These are phyloP conservation scores for Threskiornis aethiopicus DNA, from an alignment of 2,797 vertebrate species.

Conservation along the genomic window DNA sequence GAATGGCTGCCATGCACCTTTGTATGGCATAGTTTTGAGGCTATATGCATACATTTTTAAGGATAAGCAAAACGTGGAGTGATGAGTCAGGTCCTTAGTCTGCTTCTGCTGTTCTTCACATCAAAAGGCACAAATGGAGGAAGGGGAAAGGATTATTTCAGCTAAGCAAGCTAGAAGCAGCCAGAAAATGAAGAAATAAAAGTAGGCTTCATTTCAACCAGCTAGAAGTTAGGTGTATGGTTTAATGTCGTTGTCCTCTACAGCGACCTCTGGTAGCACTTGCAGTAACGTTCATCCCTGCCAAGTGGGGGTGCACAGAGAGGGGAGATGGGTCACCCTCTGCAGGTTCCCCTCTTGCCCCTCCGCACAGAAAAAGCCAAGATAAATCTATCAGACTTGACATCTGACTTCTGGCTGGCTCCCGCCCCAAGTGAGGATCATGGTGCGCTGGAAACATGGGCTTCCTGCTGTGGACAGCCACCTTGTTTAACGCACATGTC, in stretches of 20 bases:
- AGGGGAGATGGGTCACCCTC: neutral
- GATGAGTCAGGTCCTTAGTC: neutral
- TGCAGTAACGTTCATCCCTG: neutral
- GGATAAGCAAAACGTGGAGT: neutral
- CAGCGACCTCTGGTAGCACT: neutral
- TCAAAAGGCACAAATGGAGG: neutral
- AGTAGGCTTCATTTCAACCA: neutral
- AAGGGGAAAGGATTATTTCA: neutral
- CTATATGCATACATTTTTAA: neutral
- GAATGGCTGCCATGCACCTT: neutral
- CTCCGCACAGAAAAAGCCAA: neutral
- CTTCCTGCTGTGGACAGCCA: neutral
- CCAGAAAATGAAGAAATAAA: neutral
- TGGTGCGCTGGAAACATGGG: accelerated
- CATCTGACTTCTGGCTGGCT: neutral
- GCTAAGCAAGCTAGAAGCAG: neutral
- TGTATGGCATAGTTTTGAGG: neutral
- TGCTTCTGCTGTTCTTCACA: neutral
- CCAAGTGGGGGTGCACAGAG: neutral
- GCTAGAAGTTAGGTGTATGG: neutral
- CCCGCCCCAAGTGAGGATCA: neutral
- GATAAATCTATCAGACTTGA: neutral
- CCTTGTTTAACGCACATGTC: accelerated
- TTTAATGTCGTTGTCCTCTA: neutral
- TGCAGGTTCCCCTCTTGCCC: neutral